phyloP scores from a whole-genome alignment of 2,113 vertebrate species.

The Herpailurus yagouaroundi region DNA sequence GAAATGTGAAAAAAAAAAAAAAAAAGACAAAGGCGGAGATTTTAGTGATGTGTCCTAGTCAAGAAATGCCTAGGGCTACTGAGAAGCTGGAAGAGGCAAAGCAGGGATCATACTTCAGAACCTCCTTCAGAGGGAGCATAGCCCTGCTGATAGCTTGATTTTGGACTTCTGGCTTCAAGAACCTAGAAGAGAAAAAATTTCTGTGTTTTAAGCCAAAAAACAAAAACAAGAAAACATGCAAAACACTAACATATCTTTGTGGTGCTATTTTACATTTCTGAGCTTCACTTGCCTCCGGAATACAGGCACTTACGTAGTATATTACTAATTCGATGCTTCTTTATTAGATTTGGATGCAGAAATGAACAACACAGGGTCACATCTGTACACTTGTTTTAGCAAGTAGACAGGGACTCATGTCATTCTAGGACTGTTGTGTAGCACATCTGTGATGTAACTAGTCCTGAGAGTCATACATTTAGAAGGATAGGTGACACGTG shows the following conservation, averaged over 20 bases:
- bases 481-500: background rate
- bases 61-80: background rate
- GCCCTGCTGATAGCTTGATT: background rate
- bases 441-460: background rate
- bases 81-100: background rate
- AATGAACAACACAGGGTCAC: background rate
- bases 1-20: background rate
- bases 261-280: background rate
- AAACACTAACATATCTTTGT: background rate
- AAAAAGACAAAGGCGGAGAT: background rate
- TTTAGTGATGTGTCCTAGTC: background rate
- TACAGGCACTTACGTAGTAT: background rate
- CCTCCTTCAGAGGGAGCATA: no score
- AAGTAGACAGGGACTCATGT: background rate
- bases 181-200: background rate
- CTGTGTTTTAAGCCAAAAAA: background rate
- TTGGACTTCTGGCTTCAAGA: background rate
- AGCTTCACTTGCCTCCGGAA: background rate
- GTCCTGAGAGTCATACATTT: background rate
- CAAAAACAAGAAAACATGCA: background rate
- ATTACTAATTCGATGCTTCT: background rate
- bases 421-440: background rate
- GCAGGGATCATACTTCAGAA: background rate
- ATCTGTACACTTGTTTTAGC: background rate
- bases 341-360: background rate